Percentiles rank a stretch among this genome's conserved stretches.
Evolutionary conservation across 2,888 invertebrate genomes (phyloP).

Genomic region (Strigamia transsilvanica): DNA sequence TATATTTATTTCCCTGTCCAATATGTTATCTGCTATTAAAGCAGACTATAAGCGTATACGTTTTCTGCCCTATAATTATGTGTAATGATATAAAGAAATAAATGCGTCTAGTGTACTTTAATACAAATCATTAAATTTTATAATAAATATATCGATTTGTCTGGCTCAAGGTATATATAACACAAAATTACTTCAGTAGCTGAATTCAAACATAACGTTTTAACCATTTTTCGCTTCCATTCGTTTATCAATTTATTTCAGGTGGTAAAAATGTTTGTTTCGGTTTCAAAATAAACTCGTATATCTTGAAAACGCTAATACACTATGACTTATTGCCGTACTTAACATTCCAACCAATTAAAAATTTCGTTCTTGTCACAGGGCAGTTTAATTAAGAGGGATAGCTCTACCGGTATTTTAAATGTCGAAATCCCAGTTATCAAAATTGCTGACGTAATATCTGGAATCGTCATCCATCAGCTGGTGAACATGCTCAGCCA

Average conservation of each 20-base stretch:
- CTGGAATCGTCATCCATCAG: conserved; percentile 33
- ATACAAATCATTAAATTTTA: too few relatives aligned
- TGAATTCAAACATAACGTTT: too few relatives aligned
- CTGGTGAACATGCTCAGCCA: conserved; percentile 45
- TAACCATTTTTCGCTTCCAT: too few relatives aligned
- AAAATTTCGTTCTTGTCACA: background rate
- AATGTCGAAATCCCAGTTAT: background rate
- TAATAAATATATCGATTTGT: too few relatives aligned
- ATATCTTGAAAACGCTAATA: too few relatives aligned
- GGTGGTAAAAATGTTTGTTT: too few relatives aligned
- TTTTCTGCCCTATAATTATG: background rate
- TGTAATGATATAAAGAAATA: background rate
- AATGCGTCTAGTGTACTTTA: background rate
- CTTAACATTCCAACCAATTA: background rate
- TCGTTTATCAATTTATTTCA: too few relatives aligned
- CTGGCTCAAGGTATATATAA: too few relatives aligned
- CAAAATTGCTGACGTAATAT: conserved; percentile 47
- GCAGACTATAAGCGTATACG: background rate
- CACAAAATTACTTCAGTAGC: too few relatives aligned
- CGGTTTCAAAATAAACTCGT: too few relatives aligned
- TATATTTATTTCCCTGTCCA: background rate
- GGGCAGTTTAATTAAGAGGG: conserved; percentile 25
- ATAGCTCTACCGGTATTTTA: background rate
- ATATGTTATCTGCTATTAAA: background rate
- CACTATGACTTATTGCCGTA: too few relatives aligned